phyloP scores from a whole-genome alignment of 1,140 invertebrate genomes.

The Solen grandis region DNA sequence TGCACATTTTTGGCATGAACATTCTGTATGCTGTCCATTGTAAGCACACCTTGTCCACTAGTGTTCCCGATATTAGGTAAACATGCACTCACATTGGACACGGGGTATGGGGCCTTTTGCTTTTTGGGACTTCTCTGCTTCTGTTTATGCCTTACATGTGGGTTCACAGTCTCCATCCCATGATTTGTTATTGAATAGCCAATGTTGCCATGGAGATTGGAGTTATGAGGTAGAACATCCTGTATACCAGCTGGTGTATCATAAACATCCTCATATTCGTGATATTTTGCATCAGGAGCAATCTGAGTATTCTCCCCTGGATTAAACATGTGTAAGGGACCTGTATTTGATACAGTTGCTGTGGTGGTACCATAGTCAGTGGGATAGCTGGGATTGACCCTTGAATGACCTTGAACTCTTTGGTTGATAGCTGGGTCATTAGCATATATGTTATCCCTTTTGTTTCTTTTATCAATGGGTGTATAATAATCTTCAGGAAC shows the following conservation, averaged over 20 bases:
- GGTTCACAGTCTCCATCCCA: not conserved
- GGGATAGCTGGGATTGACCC: too few species aligned
- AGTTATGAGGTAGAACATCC: not conserved
- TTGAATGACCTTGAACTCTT: too few species aligned
- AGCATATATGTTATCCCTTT: not conserved
- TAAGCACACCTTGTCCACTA: not conserved
- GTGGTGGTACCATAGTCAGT: too few species aligned
- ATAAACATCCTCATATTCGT: constrained; percentile 51
- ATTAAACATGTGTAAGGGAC: not conserved
- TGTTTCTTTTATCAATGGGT: constrained; percentile 6
- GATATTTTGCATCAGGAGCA: constrained; percentile 31
- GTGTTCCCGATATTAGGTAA: not conserved
- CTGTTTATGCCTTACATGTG: not conserved
- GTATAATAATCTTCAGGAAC: constrained; percentile 47
- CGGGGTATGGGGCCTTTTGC: not conserved
- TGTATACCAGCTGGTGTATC: constrained; percentile 22
- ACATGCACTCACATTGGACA: constrained; percentile 24
- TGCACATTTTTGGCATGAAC: constrained; percentile 29
- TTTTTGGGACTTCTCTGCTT: not conserved
- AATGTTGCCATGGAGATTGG: not conserved
- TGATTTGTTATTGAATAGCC: constrained; percentile 5
- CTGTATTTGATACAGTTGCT: too few species aligned
- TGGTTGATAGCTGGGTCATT: too few species aligned
- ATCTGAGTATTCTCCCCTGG: constrained; percentile 6
- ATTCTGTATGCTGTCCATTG: constrained; percentile 8